These are phyloP conservation scores for Noctua fimbriata DNA, from an alignment of 2,888 invertebrate species.

Conservation along the genomic window DNA sequence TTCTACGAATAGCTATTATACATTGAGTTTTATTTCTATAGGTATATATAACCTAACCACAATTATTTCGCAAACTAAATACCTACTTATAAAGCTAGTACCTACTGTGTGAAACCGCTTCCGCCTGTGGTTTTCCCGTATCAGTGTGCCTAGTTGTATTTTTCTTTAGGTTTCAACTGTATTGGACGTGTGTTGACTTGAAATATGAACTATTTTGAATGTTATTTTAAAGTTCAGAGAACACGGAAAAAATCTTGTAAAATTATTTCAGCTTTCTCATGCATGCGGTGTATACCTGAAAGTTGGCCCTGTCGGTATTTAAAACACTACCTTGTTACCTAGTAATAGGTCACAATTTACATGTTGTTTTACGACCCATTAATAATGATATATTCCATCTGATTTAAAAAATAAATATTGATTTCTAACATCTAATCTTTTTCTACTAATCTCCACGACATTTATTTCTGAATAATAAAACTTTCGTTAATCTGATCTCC, in stretches of 20 bases:
- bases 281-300: not conserved
- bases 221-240: not conserved
- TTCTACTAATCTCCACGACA: conserved; percentile 1
- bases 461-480: conserved; percentile 16
- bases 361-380: not conserved
- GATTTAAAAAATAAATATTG: conserved; percentile 30
- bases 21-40: not conserved
- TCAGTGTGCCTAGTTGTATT: conserved; percentile 12
- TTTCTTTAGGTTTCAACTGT: conserved; percentile 15
- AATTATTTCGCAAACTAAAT: conserved; percentile 3
- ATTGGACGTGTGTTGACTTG: not conserved
- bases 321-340: not conserved
- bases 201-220: not conserved
- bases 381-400: not conserved
- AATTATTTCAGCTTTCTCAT: not conserved
- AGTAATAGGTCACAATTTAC: not conserved
- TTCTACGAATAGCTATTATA: not conserved
- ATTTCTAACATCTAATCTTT: not conserved
- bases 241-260: not conserved
- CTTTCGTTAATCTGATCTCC: conserved; percentile 42
- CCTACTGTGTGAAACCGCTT: conserved; percentile 26
- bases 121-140: conserved; percentile 35
- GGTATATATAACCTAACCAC: not conserved
- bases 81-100: conserved; percentile 3
- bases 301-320: not conserved